Percentiles rank a stretch among this genome's conserved stretches.
phyloP scores from a whole-genome alignment of 1,140 invertebrate species.

The Brachionus rotundiformis region DNA sequence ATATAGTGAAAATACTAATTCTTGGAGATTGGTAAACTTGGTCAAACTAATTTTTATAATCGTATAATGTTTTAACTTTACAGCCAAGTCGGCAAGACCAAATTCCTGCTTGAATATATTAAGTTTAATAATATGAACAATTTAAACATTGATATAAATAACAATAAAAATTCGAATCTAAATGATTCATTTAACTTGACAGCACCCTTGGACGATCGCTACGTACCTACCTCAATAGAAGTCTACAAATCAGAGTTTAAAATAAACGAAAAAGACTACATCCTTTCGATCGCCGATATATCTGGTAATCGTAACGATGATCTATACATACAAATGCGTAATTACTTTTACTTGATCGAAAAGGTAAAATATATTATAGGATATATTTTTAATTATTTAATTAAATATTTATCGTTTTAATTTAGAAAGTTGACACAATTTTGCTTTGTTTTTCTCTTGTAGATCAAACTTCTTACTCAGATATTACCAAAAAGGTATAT shows the following conservation, averaged over 20 bases:
- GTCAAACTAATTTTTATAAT: neutral
- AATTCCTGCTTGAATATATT: slow-evolving; percentile 46
- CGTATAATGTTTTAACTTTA: neutral
- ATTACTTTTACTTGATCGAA: slow-evolving; percentile 51
- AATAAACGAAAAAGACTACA: slow-evolving; percentile 40
- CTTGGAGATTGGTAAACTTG: slow-evolving; percentile 46
- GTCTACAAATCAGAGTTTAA: slow-evolving; percentile 47
- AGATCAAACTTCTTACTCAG: slow-evolving; percentile 21
- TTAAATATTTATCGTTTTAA: too few relatives aligned
- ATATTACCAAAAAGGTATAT: slow-evolving; percentile 37
- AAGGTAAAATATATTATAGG: too few relatives aligned
- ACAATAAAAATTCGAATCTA: slow-evolving; percentile 21
- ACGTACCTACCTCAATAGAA: slow-evolving; percentile 41
- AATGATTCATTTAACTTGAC: slow-evolving; percentile 23
- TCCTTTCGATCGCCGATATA: slow-evolving; percentile 38
- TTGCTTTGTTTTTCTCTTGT: slow-evolving; percentile 48
- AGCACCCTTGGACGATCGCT: neutral
- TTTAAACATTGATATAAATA: neutral
- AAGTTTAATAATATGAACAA: slow-evolving; percentile 32
- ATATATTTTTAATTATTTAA: too few relatives aligned
- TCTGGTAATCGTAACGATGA: slow-evolving; percentile 45
- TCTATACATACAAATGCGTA: slow-evolving; percentile 41
- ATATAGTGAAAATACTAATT: slow-evolving; percentile 33
- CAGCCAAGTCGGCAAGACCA: slow-evolving; percentile 44
- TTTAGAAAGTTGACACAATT: slow-evolving; percentile 46